Evolutionary conservation across 2,113 vertebrate genomes (phyloP).

Genomic region (Emydura subglobosa): DNA sequence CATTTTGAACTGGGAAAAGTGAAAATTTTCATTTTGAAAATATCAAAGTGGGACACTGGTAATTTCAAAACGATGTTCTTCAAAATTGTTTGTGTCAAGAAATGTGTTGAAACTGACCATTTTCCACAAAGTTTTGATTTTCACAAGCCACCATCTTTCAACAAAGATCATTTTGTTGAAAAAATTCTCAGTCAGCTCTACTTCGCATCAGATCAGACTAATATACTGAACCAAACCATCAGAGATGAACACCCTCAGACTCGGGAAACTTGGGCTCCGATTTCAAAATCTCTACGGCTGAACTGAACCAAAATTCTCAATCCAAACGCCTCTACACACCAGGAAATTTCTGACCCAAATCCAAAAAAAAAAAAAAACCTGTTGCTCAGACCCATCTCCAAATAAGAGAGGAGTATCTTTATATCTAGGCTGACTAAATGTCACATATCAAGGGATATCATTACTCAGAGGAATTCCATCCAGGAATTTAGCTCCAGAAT

Average conservation of each 20-base stretch:
- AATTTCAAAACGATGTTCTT: no score
- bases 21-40: no score
- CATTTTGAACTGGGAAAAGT: no score
- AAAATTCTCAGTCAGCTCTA: background rate
- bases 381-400: background rate
- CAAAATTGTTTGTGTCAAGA: no score
- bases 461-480: background rate
- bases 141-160: no score
- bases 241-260: background rate
- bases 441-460: fast-evolving
- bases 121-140: no score
- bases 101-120: no score
- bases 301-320: background rate
- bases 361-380: no score
- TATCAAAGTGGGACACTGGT: no score
- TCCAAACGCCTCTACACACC: background rate
- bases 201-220: background rate
- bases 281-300: background rate
- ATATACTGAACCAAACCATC: background rate
- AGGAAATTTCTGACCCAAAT: background rate
- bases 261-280: background rate
- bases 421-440: background rate
- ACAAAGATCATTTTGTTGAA: no score
- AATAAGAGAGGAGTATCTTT: background rate
- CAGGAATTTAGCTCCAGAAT: background rate